Conservation (phyloP, 2,113 vertebrate species). For the Petroica traversi region DNA sequence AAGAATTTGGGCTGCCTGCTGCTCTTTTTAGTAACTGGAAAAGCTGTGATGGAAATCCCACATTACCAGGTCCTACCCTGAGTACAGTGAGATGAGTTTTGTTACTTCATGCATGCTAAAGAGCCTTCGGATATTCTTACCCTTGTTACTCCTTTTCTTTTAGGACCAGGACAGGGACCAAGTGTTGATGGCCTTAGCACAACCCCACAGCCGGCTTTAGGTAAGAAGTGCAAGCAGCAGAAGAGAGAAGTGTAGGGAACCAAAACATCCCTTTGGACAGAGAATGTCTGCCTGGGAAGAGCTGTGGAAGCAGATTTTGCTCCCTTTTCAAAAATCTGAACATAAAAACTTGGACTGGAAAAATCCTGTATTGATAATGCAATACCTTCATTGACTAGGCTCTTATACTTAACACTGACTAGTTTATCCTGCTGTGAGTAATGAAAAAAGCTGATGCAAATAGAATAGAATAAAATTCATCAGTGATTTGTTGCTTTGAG, state of each 20-base stretch:
- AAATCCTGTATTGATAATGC: neutral
- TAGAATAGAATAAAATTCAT: neutral
- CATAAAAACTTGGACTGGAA: neutral
- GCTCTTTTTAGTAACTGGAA: neutral
- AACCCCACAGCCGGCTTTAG: slow-evolving; percentile 82
- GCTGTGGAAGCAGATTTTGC: neutral
- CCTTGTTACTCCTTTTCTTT: neutral
- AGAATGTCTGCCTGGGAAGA: neutral
- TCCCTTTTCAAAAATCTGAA: neutral
- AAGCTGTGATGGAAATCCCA: neutral
- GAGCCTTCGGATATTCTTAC: neutral
- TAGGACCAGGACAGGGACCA: slow-evolving; percentile 79
- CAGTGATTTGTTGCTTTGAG: neutral
- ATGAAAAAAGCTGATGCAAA: neutral
- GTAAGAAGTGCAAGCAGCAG: slow-evolving; percentile 60
- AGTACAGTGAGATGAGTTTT: neutral
- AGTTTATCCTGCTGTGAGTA: neutral
- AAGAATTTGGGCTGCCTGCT: neutral
- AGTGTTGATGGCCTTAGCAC: slow-evolving; percentile 84
- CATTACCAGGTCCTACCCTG: neutral
- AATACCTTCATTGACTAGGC: accelerated
- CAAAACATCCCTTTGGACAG: neutral
- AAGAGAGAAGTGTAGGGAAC: neutral
- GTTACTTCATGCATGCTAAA: neutral
- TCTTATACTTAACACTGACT: neutral